These are phyloP conservation scores for Hylaeus anthracinus DNA, from an alignment of 1,140 invertebrate genomes.

Conservation along the genomic window DNA sequence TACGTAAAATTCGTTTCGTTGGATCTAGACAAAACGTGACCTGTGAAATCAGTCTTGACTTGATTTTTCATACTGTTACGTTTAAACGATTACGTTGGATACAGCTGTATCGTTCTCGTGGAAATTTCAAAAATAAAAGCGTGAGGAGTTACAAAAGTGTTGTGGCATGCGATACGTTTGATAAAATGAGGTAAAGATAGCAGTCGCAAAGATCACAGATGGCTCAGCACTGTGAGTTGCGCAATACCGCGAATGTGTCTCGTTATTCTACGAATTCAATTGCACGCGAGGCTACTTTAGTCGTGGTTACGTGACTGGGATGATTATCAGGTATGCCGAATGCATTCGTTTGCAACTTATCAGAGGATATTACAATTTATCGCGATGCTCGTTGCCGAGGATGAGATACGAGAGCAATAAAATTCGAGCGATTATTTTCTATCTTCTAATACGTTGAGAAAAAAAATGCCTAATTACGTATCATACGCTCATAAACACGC, in stretches of 20 bases:
- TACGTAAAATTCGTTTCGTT: no score
- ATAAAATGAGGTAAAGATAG: neutral
- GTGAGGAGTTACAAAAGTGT: neutral
- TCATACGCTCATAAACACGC: no score
- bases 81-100: neutral
- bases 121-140: no score
- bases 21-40: no score
- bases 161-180: neutral
- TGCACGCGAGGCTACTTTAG: neutral
- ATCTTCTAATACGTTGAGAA: neutral
- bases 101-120: neutral
- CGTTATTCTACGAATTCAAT: neutral
- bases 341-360: constrained; percentile 30
- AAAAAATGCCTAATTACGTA: neutral
- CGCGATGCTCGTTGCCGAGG: neutral
- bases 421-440: neutral
- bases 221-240: neutral
- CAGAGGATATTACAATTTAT: neutral
- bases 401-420: neutral
- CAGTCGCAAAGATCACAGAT: neutral
- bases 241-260: neutral
- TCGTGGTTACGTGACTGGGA: neutral
- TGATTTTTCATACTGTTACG: neutral
- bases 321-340: constrained; percentile 3
- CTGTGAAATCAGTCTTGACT: no score